Conservation (phyloP, 2,113 vertebrate species). For the Elephas maximus region DNA sequence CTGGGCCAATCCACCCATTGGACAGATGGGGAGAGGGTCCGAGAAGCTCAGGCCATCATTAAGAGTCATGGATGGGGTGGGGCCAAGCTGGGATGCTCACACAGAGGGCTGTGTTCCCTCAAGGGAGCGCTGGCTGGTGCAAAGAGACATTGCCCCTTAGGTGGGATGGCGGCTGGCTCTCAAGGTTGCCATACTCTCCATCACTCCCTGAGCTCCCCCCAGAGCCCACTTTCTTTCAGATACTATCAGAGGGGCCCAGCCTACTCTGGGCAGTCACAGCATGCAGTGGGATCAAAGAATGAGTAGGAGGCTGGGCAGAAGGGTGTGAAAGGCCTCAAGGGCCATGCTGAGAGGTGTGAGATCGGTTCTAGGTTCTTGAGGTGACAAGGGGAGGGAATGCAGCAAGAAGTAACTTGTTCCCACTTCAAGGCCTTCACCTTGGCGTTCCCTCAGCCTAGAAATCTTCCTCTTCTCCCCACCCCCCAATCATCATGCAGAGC, state of each 20-base stretch:
- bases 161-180: fast-evolving
- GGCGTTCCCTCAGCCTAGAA: neutral
- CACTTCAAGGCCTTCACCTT: neutral
- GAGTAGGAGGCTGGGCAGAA: neutral
- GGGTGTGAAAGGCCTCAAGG: neutral
- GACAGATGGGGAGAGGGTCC: neutral
- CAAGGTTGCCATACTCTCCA: neutral
- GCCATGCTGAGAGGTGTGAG: neutral
- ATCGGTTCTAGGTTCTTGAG: neutral
- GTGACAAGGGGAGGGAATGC: neutral
- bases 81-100: neutral
- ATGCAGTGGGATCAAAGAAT: neutral
- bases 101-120: neutral
- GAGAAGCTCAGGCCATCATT: neutral
- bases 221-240: neutral
- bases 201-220: neutral
- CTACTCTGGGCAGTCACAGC: neutral
- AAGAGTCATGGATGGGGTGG: fast-evolving
- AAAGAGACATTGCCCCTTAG: neutral
- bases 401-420: neutral
- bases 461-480: too few species aligned
- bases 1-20: neutral
- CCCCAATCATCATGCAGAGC: neutral
- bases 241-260: neutral
- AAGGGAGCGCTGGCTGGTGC: neutral